A percentile compares a stretch with the other conserved stretches of the same genome.
Conservation (phyloP, 2,113 vertebrate genomes). For the Vulpes vulpes region DNA sequence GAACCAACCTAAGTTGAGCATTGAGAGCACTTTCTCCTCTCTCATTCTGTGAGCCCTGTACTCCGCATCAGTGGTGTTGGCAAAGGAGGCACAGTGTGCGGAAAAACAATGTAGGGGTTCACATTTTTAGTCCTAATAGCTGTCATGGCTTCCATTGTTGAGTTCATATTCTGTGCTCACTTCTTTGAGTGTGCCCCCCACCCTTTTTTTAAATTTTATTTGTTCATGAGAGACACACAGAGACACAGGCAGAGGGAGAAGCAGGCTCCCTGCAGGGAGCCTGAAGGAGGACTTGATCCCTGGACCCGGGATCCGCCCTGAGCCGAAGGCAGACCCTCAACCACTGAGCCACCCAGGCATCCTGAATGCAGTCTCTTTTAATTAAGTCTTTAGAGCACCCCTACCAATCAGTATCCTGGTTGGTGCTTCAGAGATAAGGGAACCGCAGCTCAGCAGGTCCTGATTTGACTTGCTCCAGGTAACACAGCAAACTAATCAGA, state of each 20-base stretch:
- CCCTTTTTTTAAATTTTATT: too few species aligned
- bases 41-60: not conserved
- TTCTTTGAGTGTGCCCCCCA: not conserved
- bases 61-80: not conserved
- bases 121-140: not conserved
- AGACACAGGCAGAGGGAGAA: too few species aligned
- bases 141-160: not conserved
- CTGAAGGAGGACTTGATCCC: too few species aligned
- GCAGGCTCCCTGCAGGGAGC: too few species aligned
- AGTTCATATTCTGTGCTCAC: not conserved
- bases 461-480: not conserved
- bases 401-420: not conserved
- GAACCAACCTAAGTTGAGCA: not conserved
- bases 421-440: not conserved
- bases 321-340: too few species aligned
- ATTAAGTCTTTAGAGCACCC: not conserved
- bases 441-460: not conserved
- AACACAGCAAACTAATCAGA: not conserved
- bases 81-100: not conserved
- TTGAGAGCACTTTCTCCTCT: not conserved
- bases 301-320: too few species aligned
- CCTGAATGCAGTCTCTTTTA: not conserved
- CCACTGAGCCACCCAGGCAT: too few species aligned
- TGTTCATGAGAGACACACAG: too few species aligned
- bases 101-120: not conserved